Evolutionary conservation across 2,888 invertebrate species (phyloP), one percentile per base, ranked within the genome.

Genomic region (Trachelus troglodyta): DNA sequence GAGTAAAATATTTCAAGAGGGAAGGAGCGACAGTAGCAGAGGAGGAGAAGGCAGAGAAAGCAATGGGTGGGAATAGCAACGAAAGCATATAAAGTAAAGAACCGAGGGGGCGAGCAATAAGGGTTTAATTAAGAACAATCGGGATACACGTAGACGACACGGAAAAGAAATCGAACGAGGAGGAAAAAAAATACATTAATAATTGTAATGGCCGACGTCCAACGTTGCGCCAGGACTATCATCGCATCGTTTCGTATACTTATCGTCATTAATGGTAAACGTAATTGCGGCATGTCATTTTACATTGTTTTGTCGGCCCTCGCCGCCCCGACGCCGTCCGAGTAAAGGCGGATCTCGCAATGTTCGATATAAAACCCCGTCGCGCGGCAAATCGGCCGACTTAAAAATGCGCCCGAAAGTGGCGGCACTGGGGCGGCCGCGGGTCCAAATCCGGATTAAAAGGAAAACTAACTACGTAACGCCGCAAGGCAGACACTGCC

Each of bases 401-500:
- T 37, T 30, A 11, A 30, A 75, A 75, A 68, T 75, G n/a, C 35
- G 56, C 56, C 31, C n/a, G 30, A 75, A 56, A 56, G 56, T 73
- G 37, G 34, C 34, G 75, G 78, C 73, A 77, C n/a, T 23, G 69
- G 74, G 75, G 71, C 76, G 77, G 75, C 75, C 69, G 30, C 12
- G 37, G 71, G 34, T 34, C 6, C 37, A 34, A 71, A 34, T 74
- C 30, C 34, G 35, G 74, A 68, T 69, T 74, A 76, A 74, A 79
- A 73, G 80, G 35, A 75, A 76, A 74, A 33, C 37, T 75, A 78
- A 83, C 81, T 87, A 87, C 85, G 85, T 87, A 89, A 89, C 86
- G 88, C 89, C 90, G 86, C 85, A 86, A 88, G 90, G 90, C 88
- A 87, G 89, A 89, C 91, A 91, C 90, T 91, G 91, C 90, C 90